These are phyloP conservation scores for Coturnix japonica DNA, from an alignment of 2,113 vertebrate species.

Conservation along the genomic window DNA sequence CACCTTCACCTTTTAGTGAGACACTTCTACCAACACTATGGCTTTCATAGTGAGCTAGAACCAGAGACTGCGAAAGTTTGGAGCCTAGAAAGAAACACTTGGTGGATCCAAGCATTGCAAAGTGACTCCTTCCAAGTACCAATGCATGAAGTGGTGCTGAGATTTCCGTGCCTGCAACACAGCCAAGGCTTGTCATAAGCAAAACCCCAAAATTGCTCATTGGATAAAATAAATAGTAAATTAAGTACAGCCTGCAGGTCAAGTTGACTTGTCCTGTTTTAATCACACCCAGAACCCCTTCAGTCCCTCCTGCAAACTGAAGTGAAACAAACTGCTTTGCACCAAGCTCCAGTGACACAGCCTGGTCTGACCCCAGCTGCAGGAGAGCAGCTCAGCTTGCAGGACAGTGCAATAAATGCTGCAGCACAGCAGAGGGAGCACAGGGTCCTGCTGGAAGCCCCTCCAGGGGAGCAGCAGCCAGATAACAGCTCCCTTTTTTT, in stretches of 20 bases:
- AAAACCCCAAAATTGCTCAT: neutral
- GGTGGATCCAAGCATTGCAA: slow-evolving; percentile 37
- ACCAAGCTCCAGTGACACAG: neutral
- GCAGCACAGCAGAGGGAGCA: slow-evolving; percentile 62
- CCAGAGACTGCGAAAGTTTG: neutral
- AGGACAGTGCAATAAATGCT: neutral
- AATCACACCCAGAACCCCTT: neutral
- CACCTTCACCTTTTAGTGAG: neutral
- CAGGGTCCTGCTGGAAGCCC: neutral
- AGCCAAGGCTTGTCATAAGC: neutral
- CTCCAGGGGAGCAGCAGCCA: neutral
- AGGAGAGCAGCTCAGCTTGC: neutral
- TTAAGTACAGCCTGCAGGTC: neutral
- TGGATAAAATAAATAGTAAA: neutral
- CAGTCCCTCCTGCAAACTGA: neutral
- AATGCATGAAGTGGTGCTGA: neutral
- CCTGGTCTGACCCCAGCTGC: neutral
- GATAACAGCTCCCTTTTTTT: neutral
- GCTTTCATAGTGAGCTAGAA: neutral
- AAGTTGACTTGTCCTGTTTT: neutral
- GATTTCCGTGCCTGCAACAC: neutral
- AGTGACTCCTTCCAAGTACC: neutral
- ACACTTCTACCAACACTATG: neutral
- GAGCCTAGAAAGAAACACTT: slow-evolving; percentile 31
- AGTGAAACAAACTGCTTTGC: accelerated